These are phyloP conservation scores for Papilio protenor DNA, from an alignment of 2,888 invertebrate species.

Conservation along the genomic window DNA sequence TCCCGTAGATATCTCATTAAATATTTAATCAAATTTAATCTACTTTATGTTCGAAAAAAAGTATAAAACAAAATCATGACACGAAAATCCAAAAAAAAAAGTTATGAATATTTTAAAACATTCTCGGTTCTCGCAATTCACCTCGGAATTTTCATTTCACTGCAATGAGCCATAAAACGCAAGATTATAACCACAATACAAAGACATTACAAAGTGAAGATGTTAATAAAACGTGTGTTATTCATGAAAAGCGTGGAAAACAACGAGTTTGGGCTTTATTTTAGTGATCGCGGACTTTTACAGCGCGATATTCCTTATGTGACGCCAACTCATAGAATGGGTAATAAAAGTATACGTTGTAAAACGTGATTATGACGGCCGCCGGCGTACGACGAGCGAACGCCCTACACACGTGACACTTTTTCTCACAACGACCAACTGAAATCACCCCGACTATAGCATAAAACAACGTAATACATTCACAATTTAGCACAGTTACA, in stretches of 20 bases:
- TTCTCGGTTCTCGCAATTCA: conserved; percentile 5
- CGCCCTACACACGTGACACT: conserved; percentile 30
- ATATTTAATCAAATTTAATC: conserved; percentile 11
- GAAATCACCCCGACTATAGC: conserved; percentile 25
- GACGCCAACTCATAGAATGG: conserved; percentile 44
- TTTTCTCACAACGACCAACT: conserved; percentile 36
- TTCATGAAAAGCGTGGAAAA: conserved; percentile 41
- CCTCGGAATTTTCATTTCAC: conserved; percentile 32
- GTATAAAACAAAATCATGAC: neutral
- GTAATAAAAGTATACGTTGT: conserved; percentile 44
- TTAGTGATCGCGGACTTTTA: conserved; percentile 42
- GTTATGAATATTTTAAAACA: conserved; percentile 5
- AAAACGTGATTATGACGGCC: conserved; percentile 46
- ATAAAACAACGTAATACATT: conserved; percentile 37
- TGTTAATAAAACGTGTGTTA: conserved; percentile 44
- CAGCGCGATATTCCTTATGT: conserved; percentile 43
- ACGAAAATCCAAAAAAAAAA: neutral
- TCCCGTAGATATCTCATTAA: neutral
- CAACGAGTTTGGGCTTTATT: conserved; percentile 41
- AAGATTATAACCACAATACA: conserved; percentile 31
- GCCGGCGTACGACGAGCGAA: conserved; percentile 34
- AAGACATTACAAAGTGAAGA: conserved; percentile 43
- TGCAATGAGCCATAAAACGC: conserved; percentile 31
- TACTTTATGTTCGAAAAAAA: neutral
- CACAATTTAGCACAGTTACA: neutral